Evolutionary conservation across 2,888 invertebrate genomes (phyloP), one percentile per base, ranked within the genome.

Genomic region (Capitulum mitella): DNA sequence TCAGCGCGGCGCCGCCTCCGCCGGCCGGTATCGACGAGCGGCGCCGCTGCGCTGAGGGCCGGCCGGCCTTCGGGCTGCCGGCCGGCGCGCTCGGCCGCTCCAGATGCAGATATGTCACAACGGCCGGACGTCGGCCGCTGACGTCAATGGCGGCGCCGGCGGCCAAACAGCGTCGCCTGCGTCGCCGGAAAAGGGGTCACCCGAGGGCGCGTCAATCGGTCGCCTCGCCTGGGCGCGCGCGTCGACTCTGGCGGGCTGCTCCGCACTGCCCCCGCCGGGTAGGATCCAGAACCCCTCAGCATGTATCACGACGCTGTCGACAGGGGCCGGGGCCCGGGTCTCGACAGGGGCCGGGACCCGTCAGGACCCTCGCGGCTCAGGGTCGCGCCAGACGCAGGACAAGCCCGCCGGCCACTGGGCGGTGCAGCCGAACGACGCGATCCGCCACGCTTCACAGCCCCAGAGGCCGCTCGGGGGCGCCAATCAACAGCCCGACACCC

Each of bases 21-120:
- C 37, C 70, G n/a, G n/a, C 64, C 6, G 10, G 70, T 70, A 70
- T 70, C 70, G 70, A 70, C 70, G 40, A 8, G 37, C 26, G 37
- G 26, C 70, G 37, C 26, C 70, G 22, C 70, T 70, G 70, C 70
- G 29, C 70, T 70, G 70, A 70, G 26, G 19, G 70, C 70, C 70
- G 70, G 40, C 37, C 70, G 70, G 70, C 70, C 70, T 70, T 70
- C 34, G 34, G 64, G 32, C 64, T 32, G 32, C 12, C 32, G 16
- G 61, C 32, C 40, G 37, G 22, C 34, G 8, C 58, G 58, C n/a
- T 26, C 26, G 26, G 3, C 29, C 10, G 8, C 29, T 1, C 29
- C 29, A 26, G n/a, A 3, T 29, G 29, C 6, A n/a, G 58, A 58
- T 58, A 58, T 58, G 58, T 58, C 58, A 58, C 58, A 58, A 58